phyloP scores from a whole-genome alignment of 2,113 vertebrate species.

The Emydura subglobosa region DNA sequence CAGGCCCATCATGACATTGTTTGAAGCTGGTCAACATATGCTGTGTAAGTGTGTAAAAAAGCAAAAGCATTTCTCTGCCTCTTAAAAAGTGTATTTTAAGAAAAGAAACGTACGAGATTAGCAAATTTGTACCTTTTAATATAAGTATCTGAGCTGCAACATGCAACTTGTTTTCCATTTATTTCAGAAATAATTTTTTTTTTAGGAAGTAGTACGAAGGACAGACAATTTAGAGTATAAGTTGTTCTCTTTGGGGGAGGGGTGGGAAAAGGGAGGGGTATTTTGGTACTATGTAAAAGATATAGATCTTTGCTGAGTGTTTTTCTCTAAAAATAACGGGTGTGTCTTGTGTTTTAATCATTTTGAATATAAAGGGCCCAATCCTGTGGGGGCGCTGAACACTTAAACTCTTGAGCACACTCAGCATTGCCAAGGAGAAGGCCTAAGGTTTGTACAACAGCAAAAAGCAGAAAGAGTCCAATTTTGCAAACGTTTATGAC shows the following conservation, averaged over 20 bases:
- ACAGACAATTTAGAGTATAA: neutral
- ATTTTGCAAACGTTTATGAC: neutral
- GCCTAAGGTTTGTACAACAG: conserved; percentile 42
- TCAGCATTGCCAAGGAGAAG: conserved; percentile 24
- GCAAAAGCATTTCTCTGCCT: neutral
- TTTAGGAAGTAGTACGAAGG: conserved; percentile 3
- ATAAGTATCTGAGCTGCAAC: neutral
- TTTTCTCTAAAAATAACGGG: conserved; percentile 41
- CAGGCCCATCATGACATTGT: neutral
- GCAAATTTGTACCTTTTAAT: neutral
- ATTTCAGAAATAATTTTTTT: neutral
- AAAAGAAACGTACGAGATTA: neutral
- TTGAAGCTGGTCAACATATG: neutral
- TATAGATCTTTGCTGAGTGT: neutral
- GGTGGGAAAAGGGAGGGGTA: neutral
- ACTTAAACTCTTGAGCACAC: conserved; percentile 45
- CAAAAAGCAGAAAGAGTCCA: conserved; percentile 2
- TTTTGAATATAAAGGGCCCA: conserved; percentile 50
- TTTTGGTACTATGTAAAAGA: neutral
- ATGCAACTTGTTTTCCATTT: neutral
- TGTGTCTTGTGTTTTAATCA: conserved; percentile 55
- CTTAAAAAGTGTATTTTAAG: neutral
- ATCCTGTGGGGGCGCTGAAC: conserved; percentile 33
- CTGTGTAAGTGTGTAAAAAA: neutral
- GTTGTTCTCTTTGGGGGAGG: neutral